Conservation (phyloP, 2,797 vertebrate genomes). For the Rhinophrynus dorsalis region DNA sequence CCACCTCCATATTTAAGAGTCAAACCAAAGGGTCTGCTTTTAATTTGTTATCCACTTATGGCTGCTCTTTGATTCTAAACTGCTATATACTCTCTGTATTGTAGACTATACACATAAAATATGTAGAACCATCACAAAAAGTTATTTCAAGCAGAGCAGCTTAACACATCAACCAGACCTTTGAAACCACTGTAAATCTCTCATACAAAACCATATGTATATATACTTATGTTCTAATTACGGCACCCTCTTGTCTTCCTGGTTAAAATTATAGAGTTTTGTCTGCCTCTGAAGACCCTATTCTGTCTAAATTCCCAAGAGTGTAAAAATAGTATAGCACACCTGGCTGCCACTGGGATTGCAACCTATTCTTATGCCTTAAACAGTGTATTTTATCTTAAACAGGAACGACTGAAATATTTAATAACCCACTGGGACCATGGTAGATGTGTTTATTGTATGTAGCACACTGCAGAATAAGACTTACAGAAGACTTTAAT, state of each 20-base stretch:
- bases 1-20: too few relatives aligned
- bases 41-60: too few relatives aligned
- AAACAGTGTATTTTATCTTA: slow-evolving; percentile 59
- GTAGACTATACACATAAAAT: not conserved
- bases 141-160: not conserved
- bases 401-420: slow-evolving; percentile 53
- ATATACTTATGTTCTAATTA: not conserved
- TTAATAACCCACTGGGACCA: slow-evolving; percentile 58
- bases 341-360: slow-evolving; percentile 56
- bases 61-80: too few relatives aligned
- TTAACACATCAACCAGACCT: not conserved
- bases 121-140: not conserved
- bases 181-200: not conserved
- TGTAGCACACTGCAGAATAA: slow-evolving; percentile 14
- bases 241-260: not conserved
- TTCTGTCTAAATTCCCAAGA: slow-evolving; percentile 45
- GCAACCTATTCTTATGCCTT: slow-evolving; percentile 48
- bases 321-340: slow-evolving; percentile 49
- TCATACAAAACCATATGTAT: slow-evolving; percentile 7
- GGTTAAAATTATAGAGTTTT: slow-evolving; percentile 11
- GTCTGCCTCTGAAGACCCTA: slow-evolving; percentile 31
- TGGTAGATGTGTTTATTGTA: slow-evolving; percentile 56
- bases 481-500: not conserved
- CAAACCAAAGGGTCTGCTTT: too few relatives aligned
- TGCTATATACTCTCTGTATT: too few relatives aligned